Base-by-base conservation (phyloP, 2,797 vertebrate genomes). In the Streptopelia turtur region DNA sequence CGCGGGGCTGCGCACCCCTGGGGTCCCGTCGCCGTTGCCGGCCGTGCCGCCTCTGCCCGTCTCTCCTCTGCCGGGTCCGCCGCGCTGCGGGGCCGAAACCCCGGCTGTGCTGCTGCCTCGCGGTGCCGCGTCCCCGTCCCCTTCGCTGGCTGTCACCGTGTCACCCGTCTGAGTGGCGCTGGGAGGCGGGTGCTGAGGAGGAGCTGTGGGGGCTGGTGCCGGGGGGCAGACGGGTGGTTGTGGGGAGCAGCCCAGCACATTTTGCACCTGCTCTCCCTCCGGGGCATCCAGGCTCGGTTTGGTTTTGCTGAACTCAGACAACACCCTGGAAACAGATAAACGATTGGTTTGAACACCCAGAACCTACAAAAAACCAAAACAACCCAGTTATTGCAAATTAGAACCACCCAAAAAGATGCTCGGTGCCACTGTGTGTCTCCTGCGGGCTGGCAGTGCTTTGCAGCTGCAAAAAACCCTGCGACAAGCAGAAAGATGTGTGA, bases 241-340 rank as follows among this genome's bases (percentile, higher is more conserved):
- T 0, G 50, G 57, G 65, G 94, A 92, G 45, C 82, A 81, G 43
- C 91, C 71, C 8, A 60, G 25, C 52, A 52, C 2, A 4, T 60
- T 37, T 16, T 71, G 94, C 45, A 37, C 39, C 74, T n/a, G 60
- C 15, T 1, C 84, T 37, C 56, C 31, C 6, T 82, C 63, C 0
- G 53, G 35, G 71, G 90, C 28, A 2, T 94, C 93, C 2, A 76
- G 86, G 81, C 96, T 96, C 5, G 82, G 92, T 72, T 97, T 96
- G 82, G 96, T 96, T 95, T 96, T 98, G 97, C 92, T 97, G 97
- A 98, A 98, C 95, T 98, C 97, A 0, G 96, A 97, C 90, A 98
- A 83, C 33, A 98, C 97, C 97, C 98, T 98, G 37, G 53, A 82
- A 95, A 93, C 14, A 83, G 82, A 92, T 64, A 83, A 59, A 30